Base-by-base conservation (phyloP, 2,113 vertebrate genomes). In the Ia io region DNA sequence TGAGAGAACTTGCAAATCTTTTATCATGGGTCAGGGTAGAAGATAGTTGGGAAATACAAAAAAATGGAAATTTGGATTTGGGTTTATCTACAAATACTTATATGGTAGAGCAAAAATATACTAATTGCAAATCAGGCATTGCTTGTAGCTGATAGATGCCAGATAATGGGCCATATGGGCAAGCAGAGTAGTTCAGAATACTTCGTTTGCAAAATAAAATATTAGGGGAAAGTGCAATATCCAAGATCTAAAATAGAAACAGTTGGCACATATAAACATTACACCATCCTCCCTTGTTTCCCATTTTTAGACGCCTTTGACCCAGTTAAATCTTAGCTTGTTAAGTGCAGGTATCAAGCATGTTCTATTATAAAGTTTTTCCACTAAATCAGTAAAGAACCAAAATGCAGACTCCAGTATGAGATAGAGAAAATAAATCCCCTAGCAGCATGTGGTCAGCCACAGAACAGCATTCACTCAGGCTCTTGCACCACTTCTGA, bases 251-350 rank as follows among this genome's bases (percentile, higher is more conserved):
- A 95, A 53, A 82, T 17, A 90, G 90, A 82, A 93, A 92, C 20
- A 77, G 51, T 82, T 95, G 80, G 14, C 25, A 44, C 32, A 35
- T 44, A 32, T 67, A 79, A 89, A 91, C 23, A 95, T 93, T 83
- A 82, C 32, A 79, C 78, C 40, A 59, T 11, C 9, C 7, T 91
- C 42, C 51, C 42, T 14, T 11, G 61, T 67, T 86, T 95, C 32
- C 42, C 28, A 70, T 84, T 94, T 96, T 97, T 93, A 84, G 70
- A 92, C 88, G 40, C 3, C 49, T 18, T 53, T 77, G 90, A 90
- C 88, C 44, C 63, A 90, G 25, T 97, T 96, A 95, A 93, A 93
- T 85, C 40, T 87, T 92, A 90, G 59, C 84, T 69, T 71, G 28
- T 40, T 96, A 87, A 80, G 79, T 88, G 30, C 17, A 95, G 18